Percentiles rank a stretch among this genome's conserved stretches.
Conservation (phyloP, 2,888 invertebrate genomes). For the Drosophila niveifrons region DNA sequence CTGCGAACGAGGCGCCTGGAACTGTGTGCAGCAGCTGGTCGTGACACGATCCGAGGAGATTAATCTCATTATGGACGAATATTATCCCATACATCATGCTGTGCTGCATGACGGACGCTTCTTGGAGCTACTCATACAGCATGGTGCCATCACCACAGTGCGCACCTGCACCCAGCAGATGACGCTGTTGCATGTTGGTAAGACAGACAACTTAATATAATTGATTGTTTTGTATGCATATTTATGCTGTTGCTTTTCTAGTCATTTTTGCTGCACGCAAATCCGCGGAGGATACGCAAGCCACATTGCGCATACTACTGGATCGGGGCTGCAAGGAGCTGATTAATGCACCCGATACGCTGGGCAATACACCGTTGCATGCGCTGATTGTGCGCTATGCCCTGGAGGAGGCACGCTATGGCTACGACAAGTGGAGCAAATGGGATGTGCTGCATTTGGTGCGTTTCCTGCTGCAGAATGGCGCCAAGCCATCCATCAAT, state of each 20-base stretch:
- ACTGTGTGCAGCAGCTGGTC: slow-evolving; percentile 89
- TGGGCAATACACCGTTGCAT: slow-evolving; percentile 91
- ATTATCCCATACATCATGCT: slow-evolving; percentile 92
- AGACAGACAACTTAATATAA: slow-evolving; percentile 42
- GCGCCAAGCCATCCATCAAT: slow-evolving; percentile 89
- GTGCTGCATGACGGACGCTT: slow-evolving; percentile 90
- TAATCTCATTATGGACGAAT: slow-evolving; percentile 90
- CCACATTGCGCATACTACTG: slow-evolving; percentile 89
- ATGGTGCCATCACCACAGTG: slow-evolving; percentile 90
- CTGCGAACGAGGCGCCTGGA: slow-evolving; percentile 90
- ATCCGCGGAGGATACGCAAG: slow-evolving; percentile 90
- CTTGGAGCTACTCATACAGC: slow-evolving; percentile 88
- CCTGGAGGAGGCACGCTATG: slow-evolving; percentile 89
- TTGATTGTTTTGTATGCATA: background rate
- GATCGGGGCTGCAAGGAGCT: slow-evolving; percentile 91
- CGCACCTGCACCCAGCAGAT: slow-evolving; percentile 90
- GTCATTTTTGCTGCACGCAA: slow-evolving; percentile 90
- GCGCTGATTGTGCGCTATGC: slow-evolving; percentile 89
- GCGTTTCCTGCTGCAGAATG: slow-evolving; percentile 87
- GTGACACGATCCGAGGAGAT: slow-evolving; percentile 89
- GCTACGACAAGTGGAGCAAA: slow-evolving; percentile 90
- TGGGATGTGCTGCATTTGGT: slow-evolving; percentile 91
- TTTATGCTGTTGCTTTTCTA: slow-evolving; percentile 47
- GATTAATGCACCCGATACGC: slow-evolving; percentile 90
- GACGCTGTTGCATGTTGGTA: slow-evolving; percentile 89